Conservation (phyloP, 2,888 invertebrate genomes). For the Anthophora plumipes region DNA sequence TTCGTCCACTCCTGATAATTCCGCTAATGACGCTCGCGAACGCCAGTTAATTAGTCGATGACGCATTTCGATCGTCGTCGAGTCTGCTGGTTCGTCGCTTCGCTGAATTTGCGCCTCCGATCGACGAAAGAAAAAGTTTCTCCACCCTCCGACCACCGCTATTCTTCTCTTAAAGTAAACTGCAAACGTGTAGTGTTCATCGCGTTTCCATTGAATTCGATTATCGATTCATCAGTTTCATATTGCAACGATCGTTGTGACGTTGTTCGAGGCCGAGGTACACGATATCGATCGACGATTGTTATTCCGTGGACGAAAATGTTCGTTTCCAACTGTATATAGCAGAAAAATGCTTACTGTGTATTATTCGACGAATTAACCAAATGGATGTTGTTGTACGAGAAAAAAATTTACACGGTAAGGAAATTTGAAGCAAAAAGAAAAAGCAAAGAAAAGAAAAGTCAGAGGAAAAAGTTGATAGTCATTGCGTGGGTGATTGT, state of each 20-base stretch:
- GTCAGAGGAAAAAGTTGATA: too few species aligned
- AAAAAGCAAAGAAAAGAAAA: too few species aligned
- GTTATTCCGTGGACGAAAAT: neutral
- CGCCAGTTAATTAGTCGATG: constrained; percentile 65
- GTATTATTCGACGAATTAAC: neutral
- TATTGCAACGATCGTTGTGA: neutral
- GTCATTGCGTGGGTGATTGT: too few species aligned
- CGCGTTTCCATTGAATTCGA: neutral
- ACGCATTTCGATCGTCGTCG: constrained; percentile 61
- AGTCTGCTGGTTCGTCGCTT: neutral
- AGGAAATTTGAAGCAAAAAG: too few species aligned
- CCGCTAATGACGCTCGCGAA: constrained; percentile 55
- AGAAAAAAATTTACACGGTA: neutral
- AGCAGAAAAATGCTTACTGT: neutral
- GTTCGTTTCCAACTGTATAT: neutral
- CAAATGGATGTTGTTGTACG: neutral
- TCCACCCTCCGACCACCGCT: neutral
- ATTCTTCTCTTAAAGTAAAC: neutral
- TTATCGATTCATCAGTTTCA: neutral
- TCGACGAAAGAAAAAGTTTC: constrained; percentile 4
- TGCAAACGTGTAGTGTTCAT: neutral
- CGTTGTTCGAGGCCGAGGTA: neutral
- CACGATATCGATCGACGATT: neutral
- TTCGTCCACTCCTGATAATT: constrained; percentile 54
- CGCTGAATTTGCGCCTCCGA: neutral